These are phyloP conservation scores for Oryzias celebensis DNA, from an alignment of 2,113 vertebrate genomes.

Conservation along the genomic window DNA sequence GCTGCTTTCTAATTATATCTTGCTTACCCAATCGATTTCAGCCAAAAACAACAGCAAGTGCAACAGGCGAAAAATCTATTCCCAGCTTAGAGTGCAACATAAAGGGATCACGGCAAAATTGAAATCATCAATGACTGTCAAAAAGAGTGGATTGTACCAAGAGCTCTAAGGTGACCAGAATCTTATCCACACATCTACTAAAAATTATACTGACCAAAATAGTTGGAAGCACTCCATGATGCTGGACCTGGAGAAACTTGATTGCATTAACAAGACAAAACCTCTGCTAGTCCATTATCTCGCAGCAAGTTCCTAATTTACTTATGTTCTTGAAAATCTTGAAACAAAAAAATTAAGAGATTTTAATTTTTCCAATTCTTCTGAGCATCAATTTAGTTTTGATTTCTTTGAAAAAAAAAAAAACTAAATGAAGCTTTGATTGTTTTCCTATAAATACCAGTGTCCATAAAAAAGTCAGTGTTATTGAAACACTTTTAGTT, in stretches of 20 bases:
- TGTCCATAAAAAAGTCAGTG: background rate
- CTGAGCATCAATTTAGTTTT: background rate
- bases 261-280: constrained; percentile 46
- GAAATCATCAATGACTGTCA: constrained; percentile 67
- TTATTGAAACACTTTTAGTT: background rate
- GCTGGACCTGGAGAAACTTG: constrained; percentile 15
- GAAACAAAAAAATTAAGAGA: constrained; percentile 9
- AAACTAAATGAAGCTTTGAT: background rate
- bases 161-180: constrained; percentile 46
- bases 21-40: constrained; percentile 67
- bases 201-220: constrained; percentile 46
- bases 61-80: constrained; percentile 67
- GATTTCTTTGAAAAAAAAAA: background rate
- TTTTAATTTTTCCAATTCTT: constrained; percentile 5
- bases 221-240: constrained; percentile 62
- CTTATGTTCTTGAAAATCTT: constrained; percentile 31
- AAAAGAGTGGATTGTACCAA: constrained; percentile 37
- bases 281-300: constrained; percentile 50
- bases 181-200: constrained; percentile 57
- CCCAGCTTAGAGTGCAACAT: constrained; percentile 28
- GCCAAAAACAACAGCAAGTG: constrained; percentile 59
- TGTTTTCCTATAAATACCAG: background rate
- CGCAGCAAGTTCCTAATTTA: constrained; percentile 22
- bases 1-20: constrained; percentile 65
- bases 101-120: constrained; percentile 60